phyloP scores from a whole-genome alignment of 2,888 invertebrate species.

The Venusia cambrica region DNA sequence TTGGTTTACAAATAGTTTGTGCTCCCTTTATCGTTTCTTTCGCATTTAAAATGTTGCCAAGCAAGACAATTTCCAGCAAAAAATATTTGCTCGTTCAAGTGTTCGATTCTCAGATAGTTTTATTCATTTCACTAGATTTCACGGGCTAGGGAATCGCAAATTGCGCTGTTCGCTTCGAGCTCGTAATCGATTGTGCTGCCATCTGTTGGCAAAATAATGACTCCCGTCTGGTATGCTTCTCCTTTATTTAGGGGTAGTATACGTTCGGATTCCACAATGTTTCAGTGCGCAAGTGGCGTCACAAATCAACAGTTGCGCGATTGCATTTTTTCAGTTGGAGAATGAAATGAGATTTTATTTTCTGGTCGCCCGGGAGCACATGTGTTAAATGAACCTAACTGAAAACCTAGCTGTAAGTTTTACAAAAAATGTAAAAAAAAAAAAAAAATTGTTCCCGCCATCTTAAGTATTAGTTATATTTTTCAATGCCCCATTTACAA shows the following conservation, averaged over 20 bases:
- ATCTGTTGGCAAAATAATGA: slow-evolving; percentile 78
- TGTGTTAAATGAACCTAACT: too few relatives aligned
- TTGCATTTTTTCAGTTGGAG: slow-evolving; percentile 1
- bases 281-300: neutral
- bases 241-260: slow-evolving; percentile 52
- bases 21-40: slow-evolving; percentile 1
- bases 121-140: slow-evolving; percentile 78
- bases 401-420: too few relatives aligned
- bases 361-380: too few relatives aligned
- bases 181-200: slow-evolving; percentile 75
- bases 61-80: slow-evolving; percentile 22
- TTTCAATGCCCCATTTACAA: too few relatives aligned
- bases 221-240: slow-evolving; percentile 67
- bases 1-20: neutral
- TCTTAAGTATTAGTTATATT: too few relatives aligned
- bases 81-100: slow-evolving; percentile 44
- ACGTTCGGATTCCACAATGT: slow-evolving; percentile 27
- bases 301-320: too few relatives aligned
- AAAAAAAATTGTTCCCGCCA: too few relatives aligned
- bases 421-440: too few relatives aligned
- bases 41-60: slow-evolving; percentile 6
- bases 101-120: slow-evolving; percentile 69
- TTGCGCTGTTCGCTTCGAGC: slow-evolving; percentile 65
- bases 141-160: slow-evolving; percentile 70
- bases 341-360: too few relatives aligned